Base-by-base conservation (phyloP, 2,113 vertebrate species). In the Columba janthina region DNA sequence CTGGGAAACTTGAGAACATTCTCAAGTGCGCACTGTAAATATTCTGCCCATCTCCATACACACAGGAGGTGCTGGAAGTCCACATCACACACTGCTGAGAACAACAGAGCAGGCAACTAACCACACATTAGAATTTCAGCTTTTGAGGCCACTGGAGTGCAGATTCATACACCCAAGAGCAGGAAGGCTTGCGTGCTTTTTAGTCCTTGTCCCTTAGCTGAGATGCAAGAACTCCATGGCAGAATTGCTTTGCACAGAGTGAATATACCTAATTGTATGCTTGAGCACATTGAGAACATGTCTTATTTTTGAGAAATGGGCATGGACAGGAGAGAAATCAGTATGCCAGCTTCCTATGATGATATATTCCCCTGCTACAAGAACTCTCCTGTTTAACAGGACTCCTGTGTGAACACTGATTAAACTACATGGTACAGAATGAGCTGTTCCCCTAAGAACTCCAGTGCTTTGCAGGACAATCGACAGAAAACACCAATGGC, bases 271-370 rank as follows among this genome's bases (percentile, higher is more conserved):
- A 95, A 93, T n/a, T 72, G 84, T 50, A 87, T 25, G 60, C 46
- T 32, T 87, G 28, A 87, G 48, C 56, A 95, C 75, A 88, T 72
- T 1, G 16, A 89, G 60, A 94, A 94, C 58, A 86, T 90, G 64
- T 70, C 93, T 92, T 91, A 90, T 62, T 92, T 76, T 84, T 6
- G 7, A 86, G 53, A 90, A 95, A 56, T 61, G 75, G 65, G 85
- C 67, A 92, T 13, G 31, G 79, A 51, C 48, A 28, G 58, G 50
- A 85, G 78, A 88, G 38, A 86, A 96, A 84, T 90, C 53, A 66
- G 48, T 48, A 46, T 80, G 69, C 67, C 62, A 61, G 34, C 51
- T 80, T 94, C 78, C 82, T 71, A 9, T 13, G 51, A 85, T 46
- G 60, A 79, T 58, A 46, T 40, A 79, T 54, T 80, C 85, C 72